Base-by-base conservation (phyloP, 2,888 invertebrate genomes). In the Rhyacophila evoluta region DNA sequence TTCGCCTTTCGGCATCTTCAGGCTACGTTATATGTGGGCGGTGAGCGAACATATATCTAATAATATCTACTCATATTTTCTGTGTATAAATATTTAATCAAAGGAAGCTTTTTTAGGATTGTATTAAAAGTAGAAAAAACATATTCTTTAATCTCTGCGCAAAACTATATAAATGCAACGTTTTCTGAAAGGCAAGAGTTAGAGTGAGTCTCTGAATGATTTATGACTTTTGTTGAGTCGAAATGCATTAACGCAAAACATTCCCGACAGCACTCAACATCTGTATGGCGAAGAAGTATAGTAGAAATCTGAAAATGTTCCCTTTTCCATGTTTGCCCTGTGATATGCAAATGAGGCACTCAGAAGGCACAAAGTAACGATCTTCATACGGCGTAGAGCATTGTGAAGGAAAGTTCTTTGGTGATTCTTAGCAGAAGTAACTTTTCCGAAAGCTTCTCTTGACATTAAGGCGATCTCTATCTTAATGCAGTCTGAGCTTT, bases 231-330 rank as follows among this genome's bases (percentile, higher is more conserved):
- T 36, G 55, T 38, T 37, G 33, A 71, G 74, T 72, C 39, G 72
- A 81, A 79, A 79, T 75, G 79, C 81, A 81, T 79, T 79, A 81
- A 39, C 72, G 68, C 72, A 69, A 71, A 67, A 78, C 75, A 75
- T 67, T 76, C 79, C 72, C 76, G 79, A 75, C 75, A 74, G 67
- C 72, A 75, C 37, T 75, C 68, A 37, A 37, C 67, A n/a, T 70
- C 28, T 15, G 39, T 36, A 71, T 71, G 28, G 28, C 8, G 71
- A n/a, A 29, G n/a, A 12, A 68, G 15, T 8, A 41, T 41, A 41
- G 41, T 12, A 69, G 71, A 36, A 38, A 36, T 6, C 55, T 27
- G 41, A 73, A 33, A 28, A 55, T 39, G 15, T 74, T 55, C 28
- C 69, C 69, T 38, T 70, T 75, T 73, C 73, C 78, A 12, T 72